Evolutionary conservation across 2,888 invertebrate genomes (phyloP), one percentile per base, ranked within the genome.

Genomic region (Trissolcus japonicus): DNA sequence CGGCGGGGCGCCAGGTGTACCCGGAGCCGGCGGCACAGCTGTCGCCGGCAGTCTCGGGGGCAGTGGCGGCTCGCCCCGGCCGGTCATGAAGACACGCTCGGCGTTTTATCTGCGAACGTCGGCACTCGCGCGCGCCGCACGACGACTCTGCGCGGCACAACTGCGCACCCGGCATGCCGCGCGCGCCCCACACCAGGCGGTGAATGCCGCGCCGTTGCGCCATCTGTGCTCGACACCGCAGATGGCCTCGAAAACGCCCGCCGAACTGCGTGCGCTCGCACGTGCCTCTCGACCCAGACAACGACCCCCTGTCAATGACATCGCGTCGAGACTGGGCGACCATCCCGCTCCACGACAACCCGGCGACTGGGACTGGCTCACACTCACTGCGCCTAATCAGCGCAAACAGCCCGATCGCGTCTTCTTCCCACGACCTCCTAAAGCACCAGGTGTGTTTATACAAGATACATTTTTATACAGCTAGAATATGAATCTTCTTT

Each of bases 31-130:
- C 21, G 59, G 53, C 11, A 17, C 51, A 7, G 51, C 51, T 2
- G 19, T 16, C 19, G 51, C 51, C 11, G 51, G 51, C 11, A 17
- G 51, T 6, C 4, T 17, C 3, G 51, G 71, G 16, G 69, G 73
- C 46, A 83, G 88, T 1, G 84, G 83, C 50, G 88, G 88, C 40
- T 94, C 95, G 56, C 95, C 97, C 74, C 92, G 97, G 68, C 98
- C 98, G 62, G 96, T 98, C 54, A 97, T 98, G 97, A 98, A 98
- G 91, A 98, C 98, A 63, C 93, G 98, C 86, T 97, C 98, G 82
- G 98, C 98, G 76, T 98, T 98, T 91, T 98, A 97, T 91, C 92
- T 98, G 86, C 94, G 95, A 89, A 97, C 96, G 66, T 97, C 97
- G 85, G 94, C 96, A 73, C 92, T 96, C 88, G 97, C 98, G 76